A percentile compares a stretch with the other conserved stretches of the same genome.
phyloP scores from a whole-genome alignment of 2,797 vertebrate species.

The Gobio occitaniae region DNA sequence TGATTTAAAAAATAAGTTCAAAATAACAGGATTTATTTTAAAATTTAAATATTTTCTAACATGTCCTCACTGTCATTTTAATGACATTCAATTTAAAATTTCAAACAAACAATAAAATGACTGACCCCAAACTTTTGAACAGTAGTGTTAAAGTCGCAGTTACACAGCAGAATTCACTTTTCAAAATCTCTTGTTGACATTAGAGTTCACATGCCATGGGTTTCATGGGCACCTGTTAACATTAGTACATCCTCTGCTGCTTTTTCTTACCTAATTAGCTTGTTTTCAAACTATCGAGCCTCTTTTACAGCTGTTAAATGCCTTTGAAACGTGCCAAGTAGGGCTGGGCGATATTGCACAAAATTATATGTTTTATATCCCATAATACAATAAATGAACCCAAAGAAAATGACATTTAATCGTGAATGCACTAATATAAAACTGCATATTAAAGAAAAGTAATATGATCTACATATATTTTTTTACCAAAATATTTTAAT shows the following conservation, averaged over 20 bases:
- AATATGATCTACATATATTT: background rate
- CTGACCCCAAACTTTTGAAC: background rate
- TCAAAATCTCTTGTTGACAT: background rate
- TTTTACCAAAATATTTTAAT: background rate
- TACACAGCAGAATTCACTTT: background rate
- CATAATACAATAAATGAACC: background rate
- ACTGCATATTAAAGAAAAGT: background rate
- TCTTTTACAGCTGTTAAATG: background rate
- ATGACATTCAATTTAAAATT: no score
- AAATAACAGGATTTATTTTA: no score
- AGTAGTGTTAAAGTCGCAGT: background rate
- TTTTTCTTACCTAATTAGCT: background rate
- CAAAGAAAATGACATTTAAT: background rate
- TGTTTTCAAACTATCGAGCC: background rate
- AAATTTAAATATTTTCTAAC: no score
- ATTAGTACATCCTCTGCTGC: background rate
- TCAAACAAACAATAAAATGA: background rate
- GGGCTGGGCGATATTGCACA: background rate
- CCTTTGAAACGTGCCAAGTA: slow-evolving; percentile 1
- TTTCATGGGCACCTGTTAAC: background rate
- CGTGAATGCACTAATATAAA: background rate
- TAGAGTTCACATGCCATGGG: background rate
- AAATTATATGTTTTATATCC: background rate
- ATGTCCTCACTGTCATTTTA: no score
- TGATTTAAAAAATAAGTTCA: no score